Evolutionary conservation across 2,888 invertebrate species (phyloP).

Genomic region (Chymomyza procnemis): DNA sequence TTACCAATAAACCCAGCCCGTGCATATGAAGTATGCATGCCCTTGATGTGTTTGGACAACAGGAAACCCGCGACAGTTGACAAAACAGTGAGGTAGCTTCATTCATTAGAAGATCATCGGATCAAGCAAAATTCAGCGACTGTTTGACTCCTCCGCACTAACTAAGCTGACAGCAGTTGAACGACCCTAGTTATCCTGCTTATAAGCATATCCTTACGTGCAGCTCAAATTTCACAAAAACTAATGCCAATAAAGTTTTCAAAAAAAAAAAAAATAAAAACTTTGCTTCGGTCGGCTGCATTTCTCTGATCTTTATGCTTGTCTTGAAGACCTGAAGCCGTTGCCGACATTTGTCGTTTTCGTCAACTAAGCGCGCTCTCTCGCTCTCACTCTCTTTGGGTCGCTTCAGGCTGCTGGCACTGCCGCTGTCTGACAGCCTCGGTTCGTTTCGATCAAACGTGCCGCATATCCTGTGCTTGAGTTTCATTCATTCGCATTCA

Average conservation of each 20-base stretch:
- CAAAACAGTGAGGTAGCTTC: background rate
- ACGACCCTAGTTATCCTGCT: constrained; percentile 37
- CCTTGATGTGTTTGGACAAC: background rate
- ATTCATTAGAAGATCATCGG: background rate
- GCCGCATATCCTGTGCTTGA: constrained; percentile 71
- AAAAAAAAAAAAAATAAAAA: no score
- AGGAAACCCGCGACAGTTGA: constrained; percentile 1
- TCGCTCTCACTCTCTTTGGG: background rate
- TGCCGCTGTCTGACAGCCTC: background rate
- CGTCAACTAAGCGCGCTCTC: background rate
- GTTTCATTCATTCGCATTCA: constrained; percentile 57
- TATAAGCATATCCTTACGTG: constrained; percentile 23
- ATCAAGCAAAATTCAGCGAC: constrained; percentile 8
- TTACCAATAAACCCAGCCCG: no score
- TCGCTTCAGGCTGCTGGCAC: background rate
- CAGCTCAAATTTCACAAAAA: constrained; percentile 9
- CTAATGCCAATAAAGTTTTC: background rate
- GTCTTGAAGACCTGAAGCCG: background rate
- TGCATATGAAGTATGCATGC: no score
- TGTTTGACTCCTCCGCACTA: constrained; percentile 32
- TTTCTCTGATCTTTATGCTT: constrained; percentile 42
- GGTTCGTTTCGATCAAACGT: constrained; percentile 42
- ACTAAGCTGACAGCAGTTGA: constrained; percentile 25
- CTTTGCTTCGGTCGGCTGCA: constrained; percentile 32
- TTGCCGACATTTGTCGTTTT: constrained; percentile 19